These are phyloP conservation scores for Monoplex corrugatus DNA, from an alignment of 2,888 invertebrate genomes.

Conservation along the genomic window DNA sequence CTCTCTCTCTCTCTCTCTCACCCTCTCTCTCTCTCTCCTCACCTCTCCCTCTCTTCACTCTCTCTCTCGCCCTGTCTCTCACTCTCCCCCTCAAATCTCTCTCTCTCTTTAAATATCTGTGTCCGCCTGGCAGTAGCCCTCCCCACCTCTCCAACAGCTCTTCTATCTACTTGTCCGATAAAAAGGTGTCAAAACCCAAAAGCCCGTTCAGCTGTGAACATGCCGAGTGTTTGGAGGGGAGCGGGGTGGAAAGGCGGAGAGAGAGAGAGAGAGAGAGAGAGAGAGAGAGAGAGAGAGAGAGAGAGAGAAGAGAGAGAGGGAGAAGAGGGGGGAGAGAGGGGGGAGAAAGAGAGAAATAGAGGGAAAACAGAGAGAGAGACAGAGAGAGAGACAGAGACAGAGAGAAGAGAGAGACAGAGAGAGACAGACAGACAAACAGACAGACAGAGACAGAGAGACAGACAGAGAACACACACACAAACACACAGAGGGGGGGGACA, in stretches of 20 bases:
- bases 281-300: too few relatives aligned
- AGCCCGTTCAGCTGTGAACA: neutral
- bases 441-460: neutral
- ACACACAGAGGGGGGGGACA: too few relatives aligned
- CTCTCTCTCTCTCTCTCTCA: neutral
- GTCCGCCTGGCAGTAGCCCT: too few relatives aligned
- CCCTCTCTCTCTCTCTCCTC: neutral
- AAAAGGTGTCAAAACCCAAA: conserved; percentile 44
- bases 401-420: neutral
- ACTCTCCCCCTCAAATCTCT: neutral
- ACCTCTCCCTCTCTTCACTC: neutral
- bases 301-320: neutral
- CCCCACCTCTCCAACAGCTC: too few relatives aligned
- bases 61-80: neutral
- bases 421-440: neutral
- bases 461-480: too few relatives aligned
- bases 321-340: neutral
- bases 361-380: neutral
- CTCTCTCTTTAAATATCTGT: too few relatives aligned
- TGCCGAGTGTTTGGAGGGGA: too few relatives aligned
- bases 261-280: neutral
- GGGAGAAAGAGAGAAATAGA: too few relatives aligned
- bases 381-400: neutral
- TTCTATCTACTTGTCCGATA: too few relatives aligned
- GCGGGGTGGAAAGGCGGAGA: neutral